phyloP scores from a whole-genome alignment of 2,888 invertebrate species.

The Cheilosia urbana region DNA sequence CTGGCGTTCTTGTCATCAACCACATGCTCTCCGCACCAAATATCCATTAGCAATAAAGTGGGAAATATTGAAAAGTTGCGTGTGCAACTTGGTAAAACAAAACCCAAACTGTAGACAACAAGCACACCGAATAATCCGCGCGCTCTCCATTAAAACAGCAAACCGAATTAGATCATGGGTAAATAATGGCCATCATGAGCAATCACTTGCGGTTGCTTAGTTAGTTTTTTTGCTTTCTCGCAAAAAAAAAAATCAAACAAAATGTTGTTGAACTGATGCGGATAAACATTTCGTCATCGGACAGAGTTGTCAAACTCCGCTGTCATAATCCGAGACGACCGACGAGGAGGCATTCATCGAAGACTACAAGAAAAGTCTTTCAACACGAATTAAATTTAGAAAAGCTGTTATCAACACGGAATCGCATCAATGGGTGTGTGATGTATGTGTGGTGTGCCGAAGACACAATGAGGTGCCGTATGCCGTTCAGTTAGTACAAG shows the following conservation, averaged over 20 bases:
- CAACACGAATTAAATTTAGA: conserved; percentile 9
- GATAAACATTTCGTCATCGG: conserved; percentile 38
- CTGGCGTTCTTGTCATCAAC: conserved; percentile 27
- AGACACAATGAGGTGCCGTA: not conserved
- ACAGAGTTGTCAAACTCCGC: not conserved
- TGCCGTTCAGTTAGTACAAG: too few relatives aligned
- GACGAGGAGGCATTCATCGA: not conserved
- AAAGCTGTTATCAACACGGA: not conserved
- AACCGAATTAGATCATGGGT: conserved; percentile 71
- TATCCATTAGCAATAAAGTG: conserved; percentile 33
- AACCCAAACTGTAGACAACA: conserved; percentile 28
- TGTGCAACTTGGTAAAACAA: conserved; percentile 42
- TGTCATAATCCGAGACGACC: not conserved
- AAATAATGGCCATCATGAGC: conserved; percentile 50
- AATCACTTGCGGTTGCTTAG: conserved; percentile 50
- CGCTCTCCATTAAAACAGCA: conserved; percentile 42
- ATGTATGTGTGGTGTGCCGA: not conserved
- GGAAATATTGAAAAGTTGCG: conserved; percentile 18
- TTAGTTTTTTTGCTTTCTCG: conserved; percentile 14
- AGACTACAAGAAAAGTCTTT: too few relatives aligned
- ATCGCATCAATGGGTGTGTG: not conserved
- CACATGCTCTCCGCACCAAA: conserved; percentile 9
- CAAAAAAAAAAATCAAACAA: conserved; percentile 19
- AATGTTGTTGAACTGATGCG: not conserved
- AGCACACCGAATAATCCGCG: conserved; percentile 15